These are phyloP conservation scores for Oxycera nigricornis DNA, from an alignment of 2,888 invertebrate genomes.

Conservation along the genomic window DNA sequence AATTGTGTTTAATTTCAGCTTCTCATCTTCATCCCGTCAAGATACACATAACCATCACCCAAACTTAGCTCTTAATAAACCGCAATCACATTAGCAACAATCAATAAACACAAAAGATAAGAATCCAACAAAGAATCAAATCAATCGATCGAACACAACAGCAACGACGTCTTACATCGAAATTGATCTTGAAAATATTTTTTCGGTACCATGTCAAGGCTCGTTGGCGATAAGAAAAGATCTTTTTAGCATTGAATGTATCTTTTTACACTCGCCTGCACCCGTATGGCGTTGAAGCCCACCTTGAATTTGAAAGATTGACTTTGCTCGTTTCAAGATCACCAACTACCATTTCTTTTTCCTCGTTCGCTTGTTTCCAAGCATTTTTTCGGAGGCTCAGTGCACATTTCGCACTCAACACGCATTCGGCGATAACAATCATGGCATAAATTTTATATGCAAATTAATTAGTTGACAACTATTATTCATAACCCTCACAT, in stretches of 20 bases:
- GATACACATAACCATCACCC: too few relatives aligned
- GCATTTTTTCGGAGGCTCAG: neutral
- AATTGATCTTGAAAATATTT: conserved; percentile 8
- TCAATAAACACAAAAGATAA: too few relatives aligned
- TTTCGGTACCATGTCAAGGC: conserved; percentile 19
- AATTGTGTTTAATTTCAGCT: too few relatives aligned
- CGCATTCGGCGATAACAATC: neutral
- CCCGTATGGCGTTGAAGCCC: neutral
- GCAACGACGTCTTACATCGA: too few relatives aligned
- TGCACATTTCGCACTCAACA: neutral
- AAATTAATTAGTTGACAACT: neutral
- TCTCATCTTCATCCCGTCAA: too few relatives aligned
- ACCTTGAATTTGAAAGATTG: conserved; percentile 29
- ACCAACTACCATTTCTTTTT: conserved; percentile 10
- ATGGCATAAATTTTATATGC: conserved; percentile 4
- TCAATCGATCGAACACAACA: too few relatives aligned
- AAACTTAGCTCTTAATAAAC: too few relatives aligned
- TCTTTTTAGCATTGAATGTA: conserved; percentile 2
- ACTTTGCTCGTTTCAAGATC: conserved; percentile 27
- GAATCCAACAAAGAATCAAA: too few relatives aligned
- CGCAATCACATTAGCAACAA: too few relatives aligned
- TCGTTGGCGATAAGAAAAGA: conserved; percentile 24
- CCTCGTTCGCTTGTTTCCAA: neutral
- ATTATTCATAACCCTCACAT: neutral
- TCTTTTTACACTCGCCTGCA: neutral